Base-by-base conservation (phyloP, 2,797 vertebrate genomes). In the Linurgus olivaceus region DNA sequence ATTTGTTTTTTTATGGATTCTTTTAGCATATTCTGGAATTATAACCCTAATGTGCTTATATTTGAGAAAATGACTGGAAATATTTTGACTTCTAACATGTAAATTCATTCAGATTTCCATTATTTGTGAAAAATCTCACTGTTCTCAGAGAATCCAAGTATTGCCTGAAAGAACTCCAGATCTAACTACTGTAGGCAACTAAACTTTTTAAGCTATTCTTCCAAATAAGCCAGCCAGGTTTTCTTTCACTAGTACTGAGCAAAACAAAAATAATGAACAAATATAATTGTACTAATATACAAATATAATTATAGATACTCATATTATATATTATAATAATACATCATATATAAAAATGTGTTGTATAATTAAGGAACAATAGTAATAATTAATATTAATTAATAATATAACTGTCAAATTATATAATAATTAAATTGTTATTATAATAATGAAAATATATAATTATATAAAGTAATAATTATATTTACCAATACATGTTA, bases 371-470 rank as follows among this genome's bases (percentile, higher is more conserved):
- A 17, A 28, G 16, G 7, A 15, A 3, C 10, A 31, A 52, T 52
- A 31, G 29, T 31, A 52, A 13, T 20, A 4, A 14, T 21, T 54
- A 9, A 54, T n/a, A 21, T 6, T 10, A 21, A 21, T 6, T 10
- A 21, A n/a, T 7, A 4, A 7, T 55, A 7, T 21, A 3, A 29
- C 19, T 21, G 9, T 2, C 6, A n/a, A n/a, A 13, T n/a, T 11
- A 17, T 57, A 24, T 11, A 33, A 4, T 23, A 16, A 33, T 10
- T 24, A 3, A 33, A 11, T 5, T 4, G 15, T 23, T 2, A n/a
- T 55, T 33, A 15, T 4, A 33, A 33, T 23, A 11, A 25, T 11
- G 17, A 57, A 15, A 21, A 57, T 57, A 3, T 7, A 17, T 6
- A 35, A 17, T 31, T 52, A 35, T 17, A 20, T 10, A n/a, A 15